Percentiles rank a stretch among this genome's conserved stretches.
Evolutionary conservation across 2,888 invertebrate species (phyloP).

Genomic region (Dugesia japonica): DNA sequence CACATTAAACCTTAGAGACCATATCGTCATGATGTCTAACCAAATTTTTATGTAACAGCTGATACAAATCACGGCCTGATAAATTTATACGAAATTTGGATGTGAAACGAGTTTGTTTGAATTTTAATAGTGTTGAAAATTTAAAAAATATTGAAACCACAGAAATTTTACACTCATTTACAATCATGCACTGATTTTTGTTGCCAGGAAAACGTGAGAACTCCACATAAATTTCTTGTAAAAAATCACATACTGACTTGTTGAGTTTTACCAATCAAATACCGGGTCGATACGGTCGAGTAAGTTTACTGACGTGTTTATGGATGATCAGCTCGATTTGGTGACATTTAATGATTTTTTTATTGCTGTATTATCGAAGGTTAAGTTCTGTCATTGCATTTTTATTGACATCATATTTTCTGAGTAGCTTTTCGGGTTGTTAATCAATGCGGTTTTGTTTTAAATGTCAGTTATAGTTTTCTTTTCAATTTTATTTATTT

Average conservation of each 20-base stretch:
- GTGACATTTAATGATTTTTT: background rate
- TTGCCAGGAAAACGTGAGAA: constrained; percentile 4
- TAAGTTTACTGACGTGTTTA: constrained; percentile 16
- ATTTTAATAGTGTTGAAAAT: no score
- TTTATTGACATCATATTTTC: constrained; percentile 14
- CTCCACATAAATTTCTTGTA: constrained; percentile 3
- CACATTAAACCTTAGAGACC: background rate
- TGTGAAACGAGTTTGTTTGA: no score
- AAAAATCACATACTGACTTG: constrained; percentile 9
- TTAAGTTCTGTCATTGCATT: background rate
- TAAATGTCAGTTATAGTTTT: background rate
- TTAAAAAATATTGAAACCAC: no score
- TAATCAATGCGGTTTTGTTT: background rate
- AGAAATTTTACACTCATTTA: background rate
- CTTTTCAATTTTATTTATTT: no score
- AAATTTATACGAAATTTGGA: background rate
- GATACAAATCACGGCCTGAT: background rate
- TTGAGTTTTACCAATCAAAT: background rate
- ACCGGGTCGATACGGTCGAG: background rate
- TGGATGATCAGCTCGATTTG: constrained; percentile 9
- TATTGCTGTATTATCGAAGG: constrained; percentile 16
- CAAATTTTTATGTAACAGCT: background rate
- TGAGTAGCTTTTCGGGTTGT: background rate
- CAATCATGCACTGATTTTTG: background rate
- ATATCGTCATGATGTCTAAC: background rate